Evolutionary conservation across 2,797 vertebrate species (phyloP), one percentile per base, ranked within the genome.

Genomic region (Spizella passerina): DNA sequence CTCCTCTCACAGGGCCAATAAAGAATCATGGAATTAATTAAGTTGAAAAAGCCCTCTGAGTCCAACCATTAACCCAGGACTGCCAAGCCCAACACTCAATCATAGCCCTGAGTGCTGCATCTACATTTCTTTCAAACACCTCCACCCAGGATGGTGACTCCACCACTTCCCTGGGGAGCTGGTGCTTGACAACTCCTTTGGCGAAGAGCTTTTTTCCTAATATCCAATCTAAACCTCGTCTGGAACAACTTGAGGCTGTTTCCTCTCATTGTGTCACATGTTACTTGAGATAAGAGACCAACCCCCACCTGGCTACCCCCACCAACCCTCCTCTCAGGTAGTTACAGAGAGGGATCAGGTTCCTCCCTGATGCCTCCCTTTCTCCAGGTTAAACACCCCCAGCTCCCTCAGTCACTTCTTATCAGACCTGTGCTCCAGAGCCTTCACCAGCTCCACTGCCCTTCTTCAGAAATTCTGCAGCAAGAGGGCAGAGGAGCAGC

Each of bases 241-340:
- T n/a, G 21, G 29, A 36, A 47, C 14, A 73, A 32, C 15, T 7
- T 23, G 38, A 69, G 32, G 32, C 18, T 17, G 3, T 34, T 63
- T 63, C 22, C 13, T 57, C 49, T 63, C 75, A 26, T 63, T 15
- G 24, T 56, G 21, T 50, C n/a, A 22, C n/a, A 43, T 49, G 8
- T 50, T 19, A 66, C 7, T 8, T 50, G 20, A 55, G 14, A 30
- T 43, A 61, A 73, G 24, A 68, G 19, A 61, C 6, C 0, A 0
- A 73, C 2, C 3, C 20, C 29, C 41, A 49, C 24, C 14, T 14
- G 23, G 14, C 8, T 68, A 32, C 12, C n/a, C n/a, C n/a, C n/a
- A n/a, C n/a, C n/a, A n/a, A 73, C 9, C 4, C 10, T 68, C 10
- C 5, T 26, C 50, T 66, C 55, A 44, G 21, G 8, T 3, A 19